These are phyloP conservation scores for Drosophila lowei DNA, from an alignment of 1,140 invertebrate genomes.

Conservation along the genomic window DNA sequence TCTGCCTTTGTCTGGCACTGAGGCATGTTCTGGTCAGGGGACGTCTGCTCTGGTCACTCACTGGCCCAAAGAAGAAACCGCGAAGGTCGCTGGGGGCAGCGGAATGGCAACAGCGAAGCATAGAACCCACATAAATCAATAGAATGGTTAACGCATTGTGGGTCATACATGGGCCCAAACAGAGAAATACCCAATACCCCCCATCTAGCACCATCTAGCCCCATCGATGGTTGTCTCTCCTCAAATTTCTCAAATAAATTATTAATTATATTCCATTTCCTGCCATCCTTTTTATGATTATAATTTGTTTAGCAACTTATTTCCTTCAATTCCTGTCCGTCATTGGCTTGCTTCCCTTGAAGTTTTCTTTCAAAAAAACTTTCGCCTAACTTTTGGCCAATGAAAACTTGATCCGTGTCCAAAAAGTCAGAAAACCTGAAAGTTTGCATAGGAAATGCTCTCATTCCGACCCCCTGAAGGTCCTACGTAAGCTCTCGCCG, in stretches of 20 bases:
- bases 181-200: too few species aligned
- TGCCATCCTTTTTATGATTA: too few species aligned
- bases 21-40: too few species aligned
- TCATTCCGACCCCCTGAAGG: neutral
- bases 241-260: too few species aligned
- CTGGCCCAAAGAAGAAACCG: conserved; percentile 3
- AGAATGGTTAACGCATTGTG: conserved; percentile 7
- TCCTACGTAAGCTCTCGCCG: neutral
- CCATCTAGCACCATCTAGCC: too few species aligned
- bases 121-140: conserved; percentile 49
- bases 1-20: too few species aligned
- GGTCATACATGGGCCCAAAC: conserved; percentile 9
- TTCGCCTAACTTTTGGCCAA: neutral
- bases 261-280: too few species aligned
- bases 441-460: conserved; percentile 38
- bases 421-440: conserved; percentile 23
- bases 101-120: conserved; percentile 34
- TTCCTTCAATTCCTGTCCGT: too few species aligned
- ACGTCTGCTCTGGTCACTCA: too few species aligned
- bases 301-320: too few species aligned
- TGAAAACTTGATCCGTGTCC: conserved; percentile 34
- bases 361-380: conserved; percentile 14
- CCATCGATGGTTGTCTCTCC: too few species aligned
- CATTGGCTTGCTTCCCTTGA: neutral
- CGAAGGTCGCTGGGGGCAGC: conserved; percentile 11